Evolutionary conservation across 2,888 invertebrate genomes (phyloP).

Genomic region (Callosobruchus maculatus): DNA sequence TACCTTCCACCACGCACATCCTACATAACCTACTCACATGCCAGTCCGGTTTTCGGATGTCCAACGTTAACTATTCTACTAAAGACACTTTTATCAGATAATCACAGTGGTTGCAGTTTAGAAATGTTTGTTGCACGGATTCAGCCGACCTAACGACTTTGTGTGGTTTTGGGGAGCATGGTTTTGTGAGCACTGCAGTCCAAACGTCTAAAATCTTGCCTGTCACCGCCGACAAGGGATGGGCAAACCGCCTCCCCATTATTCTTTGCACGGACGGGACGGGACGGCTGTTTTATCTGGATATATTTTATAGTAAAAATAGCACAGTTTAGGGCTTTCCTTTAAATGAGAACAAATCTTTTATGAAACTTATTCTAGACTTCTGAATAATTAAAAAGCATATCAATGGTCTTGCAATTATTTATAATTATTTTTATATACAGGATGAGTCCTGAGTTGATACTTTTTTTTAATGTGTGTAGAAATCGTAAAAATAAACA

Average conservation of each 20-base stretch:
- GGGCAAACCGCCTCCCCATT: not conserved
- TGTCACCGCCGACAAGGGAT: not conserved
- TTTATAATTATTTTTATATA: too few species aligned
- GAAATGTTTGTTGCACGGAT: conserved; percentile 19
- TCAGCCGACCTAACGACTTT: not conserved
- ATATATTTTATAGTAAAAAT: too few species aligned
- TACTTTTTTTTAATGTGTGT: too few species aligned
- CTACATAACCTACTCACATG: not conserved
- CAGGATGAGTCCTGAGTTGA: too few species aligned
- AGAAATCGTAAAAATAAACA: too few species aligned
- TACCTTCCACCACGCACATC: not conserved
- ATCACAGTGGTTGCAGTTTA: conserved; percentile 26
- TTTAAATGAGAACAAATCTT: too few species aligned
- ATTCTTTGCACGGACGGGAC: not conserved
- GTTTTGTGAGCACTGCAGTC: conserved; percentile 48
- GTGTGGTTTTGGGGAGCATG: conserved; percentile 29
- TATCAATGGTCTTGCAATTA: too few species aligned
- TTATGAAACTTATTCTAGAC: too few species aligned
- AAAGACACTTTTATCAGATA: conserved; percentile 19
- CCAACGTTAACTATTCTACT: not conserved
- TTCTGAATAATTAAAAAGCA: too few species aligned
- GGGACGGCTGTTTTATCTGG: too few species aligned
- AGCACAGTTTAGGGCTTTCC: too few species aligned
- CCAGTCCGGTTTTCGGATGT: not conserved
- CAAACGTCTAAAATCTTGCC: not conserved